A percentile compares a stretch with the other conserved stretches of the same genome.
Evolutionary conservation across 2,113 vertebrate species (phyloP).

Genomic region (Phasianus colchicus): DNA sequence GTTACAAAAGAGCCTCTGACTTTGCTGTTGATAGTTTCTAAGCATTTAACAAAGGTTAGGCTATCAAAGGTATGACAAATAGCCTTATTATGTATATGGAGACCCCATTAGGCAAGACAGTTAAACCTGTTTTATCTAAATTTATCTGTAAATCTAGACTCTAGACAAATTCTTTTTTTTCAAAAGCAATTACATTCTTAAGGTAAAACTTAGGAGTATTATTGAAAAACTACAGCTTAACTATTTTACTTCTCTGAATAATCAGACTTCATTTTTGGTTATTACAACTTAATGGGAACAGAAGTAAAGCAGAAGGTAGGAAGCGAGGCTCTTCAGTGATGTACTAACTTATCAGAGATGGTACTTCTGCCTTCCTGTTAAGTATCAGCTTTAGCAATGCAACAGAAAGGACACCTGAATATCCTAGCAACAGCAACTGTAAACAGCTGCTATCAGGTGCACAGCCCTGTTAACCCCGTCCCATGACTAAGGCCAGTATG

Average conservation of each 20-base stretch:
- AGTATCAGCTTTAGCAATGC: background rate
- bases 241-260: background rate
- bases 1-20: slow-evolving; percentile 60
- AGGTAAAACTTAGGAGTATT: background rate
- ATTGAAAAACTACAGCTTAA: background rate
- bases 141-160: slow-evolving; percentile 54
- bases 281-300: rapidly evolving
- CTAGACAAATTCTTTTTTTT: slow-evolving; percentile 21
- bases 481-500: background rate
- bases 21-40: slow-evolving; percentile 73
- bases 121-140: slow-evolving; percentile 55
- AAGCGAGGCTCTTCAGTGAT: background rate
- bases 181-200: background rate
- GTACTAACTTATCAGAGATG: background rate
- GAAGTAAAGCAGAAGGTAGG: background rate
- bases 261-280: background rate
- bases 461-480: background rate
- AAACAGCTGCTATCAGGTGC: background rate
- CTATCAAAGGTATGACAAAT: slow-evolving; percentile 77
- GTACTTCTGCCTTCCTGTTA: background rate
- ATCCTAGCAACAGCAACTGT: background rate
- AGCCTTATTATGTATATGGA: slow-evolving; percentile 73
- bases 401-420: background rate
- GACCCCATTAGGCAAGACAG: slow-evolving; percentile 74
- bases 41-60: slow-evolving; percentile 74